Conservation (phyloP, 2,113 vertebrate genomes). For the Condylura cristata region DNA sequence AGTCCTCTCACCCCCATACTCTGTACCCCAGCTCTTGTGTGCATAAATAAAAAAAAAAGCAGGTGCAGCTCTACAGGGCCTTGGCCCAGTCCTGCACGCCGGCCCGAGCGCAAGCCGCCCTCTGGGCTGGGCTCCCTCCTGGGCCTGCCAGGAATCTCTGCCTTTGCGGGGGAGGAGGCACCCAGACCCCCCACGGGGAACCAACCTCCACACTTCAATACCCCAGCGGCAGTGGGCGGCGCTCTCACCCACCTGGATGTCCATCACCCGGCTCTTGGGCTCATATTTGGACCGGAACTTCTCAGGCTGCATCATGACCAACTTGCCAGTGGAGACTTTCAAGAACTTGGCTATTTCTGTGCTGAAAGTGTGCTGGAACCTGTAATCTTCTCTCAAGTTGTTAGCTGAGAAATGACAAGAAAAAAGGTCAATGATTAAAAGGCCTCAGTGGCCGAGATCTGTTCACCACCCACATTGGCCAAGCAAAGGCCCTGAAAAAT, state of each 20-base stretch:
- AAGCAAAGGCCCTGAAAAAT: not conserved
- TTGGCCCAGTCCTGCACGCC: rapidly evolving
- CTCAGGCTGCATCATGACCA: constrained; percentile 94
- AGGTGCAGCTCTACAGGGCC: not conserved
- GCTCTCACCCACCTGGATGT: constrained; percentile 87
- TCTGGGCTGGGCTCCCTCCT: too few relatives aligned
- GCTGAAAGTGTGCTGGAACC: constrained; percentile 94
- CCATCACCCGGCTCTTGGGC: constrained; percentile 85
- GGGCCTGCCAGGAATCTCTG: not conserved
- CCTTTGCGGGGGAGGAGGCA: not conserved
- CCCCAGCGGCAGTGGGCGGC: too few relatives aligned
- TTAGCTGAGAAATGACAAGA: constrained; percentile 87
- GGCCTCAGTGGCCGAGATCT: not conserved
- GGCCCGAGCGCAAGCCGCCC: rapidly evolving
- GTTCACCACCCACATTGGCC: not conserved
- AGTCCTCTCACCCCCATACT: too few relatives aligned
- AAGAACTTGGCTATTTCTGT: constrained; percentile 90
- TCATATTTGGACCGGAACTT: constrained; percentile 95
- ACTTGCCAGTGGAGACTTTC: constrained; percentile 89
- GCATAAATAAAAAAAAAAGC: too few relatives aligned
- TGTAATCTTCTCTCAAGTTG: constrained; percentile 94
- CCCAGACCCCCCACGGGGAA: not conserved
- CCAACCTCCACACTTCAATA: not conserved
- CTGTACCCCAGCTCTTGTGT: too few relatives aligned
- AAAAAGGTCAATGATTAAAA: not conserved